phyloP scores from a whole-genome alignment of 1,140 invertebrate genomes.

The Ridgeia piscesae region DNA sequence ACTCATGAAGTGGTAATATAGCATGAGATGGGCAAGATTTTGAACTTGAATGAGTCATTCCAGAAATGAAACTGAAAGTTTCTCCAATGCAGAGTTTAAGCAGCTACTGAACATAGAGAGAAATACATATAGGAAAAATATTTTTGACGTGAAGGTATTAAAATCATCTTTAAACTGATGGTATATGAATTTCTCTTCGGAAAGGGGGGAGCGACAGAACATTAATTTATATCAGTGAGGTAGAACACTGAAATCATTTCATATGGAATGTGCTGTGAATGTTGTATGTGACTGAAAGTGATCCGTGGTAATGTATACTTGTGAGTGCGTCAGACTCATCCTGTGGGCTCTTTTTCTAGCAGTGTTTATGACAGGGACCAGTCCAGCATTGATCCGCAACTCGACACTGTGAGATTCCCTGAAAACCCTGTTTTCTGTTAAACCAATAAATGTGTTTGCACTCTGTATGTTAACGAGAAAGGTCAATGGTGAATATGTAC shows the following conservation, averaged over 20 bases:
- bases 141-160: too few relatives aligned
- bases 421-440: not conserved
- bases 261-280: not conserved
- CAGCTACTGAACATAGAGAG: not conserved
- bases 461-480: not conserved
- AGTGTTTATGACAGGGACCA: not conserved
- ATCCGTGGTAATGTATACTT: not conserved
- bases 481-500: not conserved
- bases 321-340: not conserved
- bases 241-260: not conserved
- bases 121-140: not conserved
- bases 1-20: not conserved
- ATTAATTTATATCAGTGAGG: not conserved
- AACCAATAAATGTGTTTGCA: not conserved
- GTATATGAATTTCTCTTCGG: too few relatives aligned
- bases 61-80: not conserved
- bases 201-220: not conserved
- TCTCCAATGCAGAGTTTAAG: not conserved
- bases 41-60: not conserved
- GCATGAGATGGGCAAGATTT: too few relatives aligned
- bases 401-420: not conserved
- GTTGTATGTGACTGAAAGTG: not conserved
- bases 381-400: not conserved
- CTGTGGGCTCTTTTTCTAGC: not conserved
- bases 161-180: too few relatives aligned